Evolutionary conservation across 1,140 invertebrate species (phyloP), one percentile per base, ranked within the genome.

Genomic region (Drosophila tani): DNA sequence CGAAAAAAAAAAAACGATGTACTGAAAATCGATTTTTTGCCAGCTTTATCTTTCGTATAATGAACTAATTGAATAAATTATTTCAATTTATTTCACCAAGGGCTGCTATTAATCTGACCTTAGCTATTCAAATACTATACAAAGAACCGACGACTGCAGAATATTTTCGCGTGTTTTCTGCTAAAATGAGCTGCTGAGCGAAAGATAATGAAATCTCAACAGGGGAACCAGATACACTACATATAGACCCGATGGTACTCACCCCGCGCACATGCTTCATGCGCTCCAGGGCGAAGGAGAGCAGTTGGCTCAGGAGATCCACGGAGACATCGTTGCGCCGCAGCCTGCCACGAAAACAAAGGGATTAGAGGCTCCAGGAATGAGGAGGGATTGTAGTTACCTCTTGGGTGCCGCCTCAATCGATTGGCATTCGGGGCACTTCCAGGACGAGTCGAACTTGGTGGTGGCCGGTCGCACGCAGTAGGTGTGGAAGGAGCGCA

Each of bases 401-500:
- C 95, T 78, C 96, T 96, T 55, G 95, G 95, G 93, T 95, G 97
- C 93, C 97, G 97, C 95, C 81, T 98, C 94, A 57, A 97, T 95
- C 46, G 95, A 93, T 74, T 96, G 94, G 93, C 98, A 99, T 93
- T 99, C 98, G 1, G 96, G 95, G 91, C 98, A 99, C 41, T 97
- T 95, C 97, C 97, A 98, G 21, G 93, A 90, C 51, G 93, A 93
- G 5, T 95, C 93, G 21, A 94, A 93, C 11, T 93, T 93, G 5
- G 93, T 93, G 24, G 94, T 93, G 9, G 94, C 95, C 66, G 95
- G 94, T 6, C 94, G 94, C 29, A 96, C 93, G 93, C 98, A 99
- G 85, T 95, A 96, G 5, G 94, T 93, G 93, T 99, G 98, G 93
- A 95, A 98, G 1, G 96, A 95, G 11, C 98, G 94, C n/a, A 97